Base-by-base conservation (phyloP, 2,113 vertebrate species). In the Tachysurus fulvidraco region DNA sequence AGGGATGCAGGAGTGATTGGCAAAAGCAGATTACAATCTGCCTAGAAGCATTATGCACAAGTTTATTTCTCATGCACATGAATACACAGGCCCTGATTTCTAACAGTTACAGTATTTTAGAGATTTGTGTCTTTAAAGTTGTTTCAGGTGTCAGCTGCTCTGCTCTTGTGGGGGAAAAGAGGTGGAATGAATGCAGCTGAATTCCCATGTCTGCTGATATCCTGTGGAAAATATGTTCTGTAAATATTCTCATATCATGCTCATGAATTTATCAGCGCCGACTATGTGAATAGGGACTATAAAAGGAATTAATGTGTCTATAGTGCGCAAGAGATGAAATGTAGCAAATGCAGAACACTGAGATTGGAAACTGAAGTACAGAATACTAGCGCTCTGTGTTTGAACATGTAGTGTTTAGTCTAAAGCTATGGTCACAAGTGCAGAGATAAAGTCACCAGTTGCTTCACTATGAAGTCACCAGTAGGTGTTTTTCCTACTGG, bases 101-200 rank as follows among this genome's bases (percentile, higher is more conserved):
- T 54, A 64, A 36, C 7, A 0, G 74, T 23, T 50, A 25, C 23
- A 73, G 36, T 46, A 5, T 81, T 25, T 81, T 81, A 25, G 28
- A 2, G 30, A 55, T 17, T 23, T 44, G 71, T 41, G 36, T 14
- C 1, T 81, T 59, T 81, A 57, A 85, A 77, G 62, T 67, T 79
- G 28, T 85, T 85, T 85, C 54, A 85, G 84, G 30, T 71, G 62
- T 67, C 62, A 52, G 57, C 83, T 85, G 83, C 50, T 30, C 11
- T 77, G 71, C 57, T 65, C 57, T 60, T 25, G 19, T 30, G 21
- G 30, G 64, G 25, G 19, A 83, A 57, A 55, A 36, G 10, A 16
- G 17, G 30, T 1, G 69, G n/a, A 74, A 60, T 46, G 44, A 17
- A 36, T 54, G 81, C n/a, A 21, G 10, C 19, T 36, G 54, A 57